Base-by-base conservation (phyloP, 1,140 invertebrate species). In the Drosophila nikananu region DNA sequence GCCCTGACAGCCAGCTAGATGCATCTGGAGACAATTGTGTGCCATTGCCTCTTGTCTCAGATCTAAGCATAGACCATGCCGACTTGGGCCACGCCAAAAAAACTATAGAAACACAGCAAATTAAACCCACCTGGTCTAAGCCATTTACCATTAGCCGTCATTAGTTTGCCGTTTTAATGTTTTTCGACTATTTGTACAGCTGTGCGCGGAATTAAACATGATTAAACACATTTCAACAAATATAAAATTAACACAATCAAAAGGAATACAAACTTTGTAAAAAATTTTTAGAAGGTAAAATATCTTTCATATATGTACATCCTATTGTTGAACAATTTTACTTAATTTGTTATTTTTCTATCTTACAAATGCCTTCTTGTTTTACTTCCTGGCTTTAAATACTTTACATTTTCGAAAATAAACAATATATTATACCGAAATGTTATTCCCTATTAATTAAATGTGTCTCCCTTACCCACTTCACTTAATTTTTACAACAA, bases 1-100 rank as follows among this genome's bases (percentile, higher is more conserved):
- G 35, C 54, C 60, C 64, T 67, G 57, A 73, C 64, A 74, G 48
- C 54, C 39, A 41, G 49, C 72, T 64, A 63, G 77, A 67, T 72
- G 76, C 42, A 89, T 42, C 55, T 44, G 42, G 59, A 80, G 77
- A 73, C 77, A 86, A 87, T 87, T 87, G 80, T 54, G 49, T 55
- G 63, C 48, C 51, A 52, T 39, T 25, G 54, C n/a, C 51, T 52
- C 64, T 61, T 52, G 73, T 39, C 54, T 63, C 49, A 77, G 77
- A 86, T 87, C 83, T 76, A 70, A 80, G 61, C 83, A 83, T 73
- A 80, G 80, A 46, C 44, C 54, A 30, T 13, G 49, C n/a, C 27
- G 49, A 30, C 61, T 35, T 62, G 59, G 44, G 80, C 68, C 68
- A 78, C 54, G 73, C 77, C 71, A 76, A 19, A 61, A n/a, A 41